phyloP scores from a whole-genome alignment of 2,113 vertebrate genomes.

The Fulmarus glacialis region DNA sequence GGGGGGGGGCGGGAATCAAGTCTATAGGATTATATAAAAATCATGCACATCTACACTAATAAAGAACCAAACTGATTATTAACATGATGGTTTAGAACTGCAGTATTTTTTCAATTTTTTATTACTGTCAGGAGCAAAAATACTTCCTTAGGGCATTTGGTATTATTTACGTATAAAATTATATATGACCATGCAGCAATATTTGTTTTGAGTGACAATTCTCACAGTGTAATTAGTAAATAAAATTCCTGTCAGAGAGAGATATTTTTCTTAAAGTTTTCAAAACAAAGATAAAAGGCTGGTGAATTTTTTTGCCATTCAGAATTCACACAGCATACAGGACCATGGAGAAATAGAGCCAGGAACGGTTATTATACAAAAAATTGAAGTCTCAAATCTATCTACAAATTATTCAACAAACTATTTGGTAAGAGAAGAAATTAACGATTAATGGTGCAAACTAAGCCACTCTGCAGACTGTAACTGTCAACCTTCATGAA shows the following conservation, averaged over 20 bases:
- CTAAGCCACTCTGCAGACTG: background rate
- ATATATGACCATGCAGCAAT: background rate
- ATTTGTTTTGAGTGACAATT: background rate
- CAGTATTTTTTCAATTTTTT: background rate
- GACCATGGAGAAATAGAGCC: background rate
- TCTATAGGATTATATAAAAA: background rate
- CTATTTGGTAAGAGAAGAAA: background rate
- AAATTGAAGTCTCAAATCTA: background rate
- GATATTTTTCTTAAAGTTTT: background rate
- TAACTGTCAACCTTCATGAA: background rate
- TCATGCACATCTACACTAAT: background rate
- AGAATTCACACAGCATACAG: background rate
- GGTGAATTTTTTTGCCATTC: background rate
- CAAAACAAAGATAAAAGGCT: background rate
- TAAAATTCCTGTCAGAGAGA: background rate
- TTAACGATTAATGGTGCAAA: accelerated
- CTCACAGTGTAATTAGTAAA: background rate
- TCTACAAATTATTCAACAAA: background rate
- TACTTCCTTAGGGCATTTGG: background rate
- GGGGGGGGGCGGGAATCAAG: accelerated
- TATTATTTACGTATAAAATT: background rate
- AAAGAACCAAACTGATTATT: background rate
- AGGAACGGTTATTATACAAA: background rate
- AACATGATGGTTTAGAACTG: background rate
- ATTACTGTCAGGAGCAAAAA: background rate